Conservation (phyloP, 2,888 invertebrate genomes). For the Oscheius sp. region DNA sequence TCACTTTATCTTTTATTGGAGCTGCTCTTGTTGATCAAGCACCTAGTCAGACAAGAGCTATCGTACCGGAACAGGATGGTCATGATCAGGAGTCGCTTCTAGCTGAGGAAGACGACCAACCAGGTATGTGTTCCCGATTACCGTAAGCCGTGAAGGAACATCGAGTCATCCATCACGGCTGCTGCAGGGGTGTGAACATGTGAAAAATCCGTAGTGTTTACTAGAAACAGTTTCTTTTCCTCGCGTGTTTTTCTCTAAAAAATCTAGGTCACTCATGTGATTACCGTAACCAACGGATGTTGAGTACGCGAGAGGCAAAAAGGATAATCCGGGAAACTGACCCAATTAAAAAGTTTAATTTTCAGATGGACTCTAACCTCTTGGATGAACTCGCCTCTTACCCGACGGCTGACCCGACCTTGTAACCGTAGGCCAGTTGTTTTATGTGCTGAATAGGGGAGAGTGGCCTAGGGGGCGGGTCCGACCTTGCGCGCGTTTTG, state of each 20-base stretch:
- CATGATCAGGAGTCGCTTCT: conserved; percentile 14
- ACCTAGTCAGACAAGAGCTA: not conserved
- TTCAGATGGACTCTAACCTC: not conserved
- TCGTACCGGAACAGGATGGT: not conserved
- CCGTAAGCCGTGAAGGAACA: too few relatives aligned
- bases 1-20: conserved; percentile 81
- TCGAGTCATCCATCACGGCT: too few relatives aligned
- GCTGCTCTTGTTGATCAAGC: conserved; percentile 76
- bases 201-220: too few relatives aligned
- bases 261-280: too few relatives aligned
- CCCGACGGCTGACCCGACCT: conserved; percentile 16
- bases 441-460: conserved; percentile 27
- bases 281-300: too few relatives aligned
- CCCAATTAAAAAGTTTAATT: too few relatives aligned
- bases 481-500: conserved; percentile 7
- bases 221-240: too few relatives aligned
- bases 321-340: too few relatives aligned
- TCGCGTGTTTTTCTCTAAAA: too few relatives aligned
- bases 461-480: conserved; percentile 5
- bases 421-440: conserved; percentile 25
- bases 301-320: too few relatives aligned
- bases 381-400: not conserved
- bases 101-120: not conserved
- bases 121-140: too few relatives aligned
- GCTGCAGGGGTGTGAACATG: too few relatives aligned